Conservation (phyloP, 2,888 invertebrate species). For the Diaperis boleti region DNA sequence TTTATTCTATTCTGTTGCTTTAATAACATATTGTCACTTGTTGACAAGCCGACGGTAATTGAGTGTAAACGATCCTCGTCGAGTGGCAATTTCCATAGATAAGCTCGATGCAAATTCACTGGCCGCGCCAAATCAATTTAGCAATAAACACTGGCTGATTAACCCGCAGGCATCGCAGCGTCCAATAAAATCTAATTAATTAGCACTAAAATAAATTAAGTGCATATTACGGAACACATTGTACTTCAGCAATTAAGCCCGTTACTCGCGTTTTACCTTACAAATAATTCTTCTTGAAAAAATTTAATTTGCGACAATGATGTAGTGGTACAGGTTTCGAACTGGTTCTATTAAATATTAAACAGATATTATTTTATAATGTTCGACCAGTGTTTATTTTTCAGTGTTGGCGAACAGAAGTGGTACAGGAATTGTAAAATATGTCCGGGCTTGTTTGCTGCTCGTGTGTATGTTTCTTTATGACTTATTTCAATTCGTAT, state of each 20-base stretch:
- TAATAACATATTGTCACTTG: conserved; percentile 13
- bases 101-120: conserved; percentile 42
- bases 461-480: conserved; percentile 43
- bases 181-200: conserved; percentile 57
- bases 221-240: conserved; percentile 62
- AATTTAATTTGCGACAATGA: conserved; percentile 63
- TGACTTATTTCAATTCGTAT: conserved; percentile 52
- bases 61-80: conserved; percentile 41
- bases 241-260: conserved; percentile 62
- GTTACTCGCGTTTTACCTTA: conserved; percentile 56
- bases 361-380: conserved; percentile 62
- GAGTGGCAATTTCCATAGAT: conserved; percentile 37
- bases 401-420: conserved; percentile 56
- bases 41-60: conserved; percentile 46
- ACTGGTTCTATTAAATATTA: conserved; percentile 64
- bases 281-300: conserved; percentile 61
- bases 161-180: conserved; percentile 37
- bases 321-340: conserved; percentile 60
- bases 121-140: conserved; percentile 40
- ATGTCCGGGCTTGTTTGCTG: conserved; percentile 55
- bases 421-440: conserved; percentile 58
- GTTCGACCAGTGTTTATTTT: conserved; percentile 58
- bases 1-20: neutral
- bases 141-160: conserved; percentile 44
- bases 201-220: conserved; percentile 63